Base-by-base conservation (phyloP, 2,113 vertebrate species). In the Indicator indicator region DNA sequence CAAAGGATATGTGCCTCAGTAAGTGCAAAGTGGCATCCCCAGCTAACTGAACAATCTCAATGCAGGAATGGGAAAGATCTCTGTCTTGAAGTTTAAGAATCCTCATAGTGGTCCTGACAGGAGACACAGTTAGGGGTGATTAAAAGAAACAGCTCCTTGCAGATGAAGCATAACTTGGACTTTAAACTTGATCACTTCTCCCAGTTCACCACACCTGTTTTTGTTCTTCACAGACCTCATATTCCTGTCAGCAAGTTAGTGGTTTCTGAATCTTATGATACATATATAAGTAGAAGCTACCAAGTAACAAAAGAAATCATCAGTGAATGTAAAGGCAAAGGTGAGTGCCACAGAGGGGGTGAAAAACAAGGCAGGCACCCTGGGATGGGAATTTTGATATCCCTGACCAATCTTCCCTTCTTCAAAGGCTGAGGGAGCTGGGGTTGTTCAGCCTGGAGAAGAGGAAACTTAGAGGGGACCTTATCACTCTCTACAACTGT, bases 261-360 rank as follows among this genome's bases (percentile, higher is more conserved):
- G 55, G 98, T 98, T 96, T 99, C 99, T 1, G 99, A 99, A 95
- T 98, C 99, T 24, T 99, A 99, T 8, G 99, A 99, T 44, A 98
- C 98, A 1, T 99, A 99, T 86, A 99, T 99, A 97, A 99, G 98
- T 86, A 98, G 99, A 92, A 99, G 99, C 96, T 99, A 98, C 98
- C 99, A 99, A 97, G 99, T 99, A 68, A 99, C 99, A 3, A 98
- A 99, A 94, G 99, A 99, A 95, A 99, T 99, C 94, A 98, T 99
- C 95, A 96, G 98, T 42, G 99, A 99, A 96, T 99, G 99, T 98
- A 99, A 99, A 97, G 98, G 97, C 94, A 98, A 98, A 97, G 99
- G 99, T 99, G 97, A 92, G 97, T 83, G 59, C 27, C 36, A 5
- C 58, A 59, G 8, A n/a, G 40, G 3, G 42, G 16, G 2, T 30